Evolutionary conservation across 1,140 invertebrate species (phyloP), one percentile per base, ranked within the genome.

Genomic region (Neodiprion lecontei): DNA sequence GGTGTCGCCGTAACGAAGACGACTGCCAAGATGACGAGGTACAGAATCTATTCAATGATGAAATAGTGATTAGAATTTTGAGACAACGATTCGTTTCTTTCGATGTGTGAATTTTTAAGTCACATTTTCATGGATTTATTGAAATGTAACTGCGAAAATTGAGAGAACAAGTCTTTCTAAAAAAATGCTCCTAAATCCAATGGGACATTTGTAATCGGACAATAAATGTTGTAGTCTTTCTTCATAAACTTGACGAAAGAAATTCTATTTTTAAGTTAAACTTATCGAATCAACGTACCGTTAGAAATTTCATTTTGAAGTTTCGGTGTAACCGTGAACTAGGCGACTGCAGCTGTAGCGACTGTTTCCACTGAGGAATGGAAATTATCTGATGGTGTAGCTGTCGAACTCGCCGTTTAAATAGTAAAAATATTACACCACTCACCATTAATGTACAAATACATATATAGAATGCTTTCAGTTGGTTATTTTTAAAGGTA

Each of bases 1-100:
- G 67, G 67, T 11, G 67, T 69, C 40, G 67, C 67, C 11, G 67
- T 12, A 5, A 69, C 67, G 40, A 69, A 47, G 40, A 21, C 67
- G 21, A 69, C 8, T 11, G 67, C 17, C 40, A 69, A 21, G 67
- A 69, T 69, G 67, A 69, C 67, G 5, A 69, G 67, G 23, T 0
- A 23, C 21, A 69, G 21, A 11, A 69, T 69, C 67, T 69, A 14
- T 23, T 21, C 10, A 69, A 69, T 5, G 17, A 65, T 65, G 17
- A 65, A 65, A 65, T 7, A 65, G 12, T 14, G 17, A 14, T 65
- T 5, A 65, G 12, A 65, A 65, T 65, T 14, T 14, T 14, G 17
- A 65, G 12, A 65, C 7, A 65, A 14, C 7, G 61, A 5, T 65
- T 3, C 12, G 1, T 14, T 65, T 17, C 12, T 65, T 14, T 1